phyloP scores from a whole-genome alignment of 1,140 invertebrate genomes.

The Leptinotarsa defecta region DNA sequence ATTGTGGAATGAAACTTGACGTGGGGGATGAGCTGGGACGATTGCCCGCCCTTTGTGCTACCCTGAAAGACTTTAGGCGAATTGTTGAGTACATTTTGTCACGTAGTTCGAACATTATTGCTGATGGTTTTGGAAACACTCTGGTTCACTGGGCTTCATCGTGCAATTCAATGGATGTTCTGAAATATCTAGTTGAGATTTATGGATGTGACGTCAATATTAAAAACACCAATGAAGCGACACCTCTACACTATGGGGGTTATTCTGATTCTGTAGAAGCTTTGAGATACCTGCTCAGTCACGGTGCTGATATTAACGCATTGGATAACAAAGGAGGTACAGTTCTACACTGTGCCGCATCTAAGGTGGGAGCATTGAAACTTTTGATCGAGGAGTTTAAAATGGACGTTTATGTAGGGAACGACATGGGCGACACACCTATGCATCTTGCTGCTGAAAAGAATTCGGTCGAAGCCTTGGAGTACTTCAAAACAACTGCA shows the following conservation, averaged over 20 bases:
- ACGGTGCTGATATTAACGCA: not conserved
- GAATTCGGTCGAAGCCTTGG: not conserved
- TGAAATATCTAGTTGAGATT: no score
- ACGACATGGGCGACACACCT: not conserved
- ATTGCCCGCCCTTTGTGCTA: no score
- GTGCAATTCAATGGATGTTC: no score
- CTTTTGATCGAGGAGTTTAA: not conserved
- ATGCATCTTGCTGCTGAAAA: not conserved
- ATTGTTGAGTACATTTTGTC: no score
- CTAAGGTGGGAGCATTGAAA: not conserved
- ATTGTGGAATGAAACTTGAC: not conserved
- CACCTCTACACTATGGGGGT: not conserved
- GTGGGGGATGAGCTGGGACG: no score
- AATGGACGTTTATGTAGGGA: not conserved
- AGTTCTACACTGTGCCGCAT: not conserved
- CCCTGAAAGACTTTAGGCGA: no score
- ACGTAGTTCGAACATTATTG: no score
- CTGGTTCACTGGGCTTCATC: no score
- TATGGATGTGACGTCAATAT: not conserved
- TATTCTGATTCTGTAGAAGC: not conserved
- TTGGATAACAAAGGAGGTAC: not conserved
- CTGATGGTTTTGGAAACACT: no score
- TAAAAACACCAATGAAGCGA: not conserved
- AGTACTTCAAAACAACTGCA: not conserved
- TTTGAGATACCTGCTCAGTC: not conserved